Evolutionary conservation across 2,888 invertebrate species (phyloP).

Genomic region (Callimorpha dominula): DNA sequence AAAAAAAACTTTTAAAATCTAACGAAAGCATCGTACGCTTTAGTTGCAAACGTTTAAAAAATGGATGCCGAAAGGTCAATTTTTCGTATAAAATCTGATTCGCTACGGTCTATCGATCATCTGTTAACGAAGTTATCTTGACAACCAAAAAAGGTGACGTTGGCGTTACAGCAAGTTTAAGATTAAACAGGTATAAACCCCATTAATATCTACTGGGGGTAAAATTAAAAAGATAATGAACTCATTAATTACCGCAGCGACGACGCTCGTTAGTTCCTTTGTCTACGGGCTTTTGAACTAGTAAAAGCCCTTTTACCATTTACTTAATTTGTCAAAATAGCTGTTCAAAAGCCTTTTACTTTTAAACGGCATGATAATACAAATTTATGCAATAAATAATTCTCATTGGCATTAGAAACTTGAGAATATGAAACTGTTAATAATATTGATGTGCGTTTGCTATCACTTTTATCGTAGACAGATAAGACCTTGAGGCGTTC

Average conservation of each 20-base stretch:
- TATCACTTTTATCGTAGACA: constrained; percentile 31
- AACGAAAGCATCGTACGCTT: constrained; percentile 20
- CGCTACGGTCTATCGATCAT: constrained; percentile 63
- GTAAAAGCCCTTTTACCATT: constrained; percentile 33
- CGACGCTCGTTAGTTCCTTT: constrained; percentile 45
- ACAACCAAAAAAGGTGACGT: constrained; percentile 57
- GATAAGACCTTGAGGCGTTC: constrained; percentile 30
- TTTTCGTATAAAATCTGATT: constrained; percentile 57
- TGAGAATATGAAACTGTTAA: not conserved
- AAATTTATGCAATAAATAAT: not conserved
- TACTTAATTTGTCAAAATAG: constrained; percentile 41
- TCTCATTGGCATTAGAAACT: not conserved
- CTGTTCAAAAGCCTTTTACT: constrained; percentile 29
- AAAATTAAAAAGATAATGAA: constrained; percentile 52
- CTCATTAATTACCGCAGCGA: constrained; percentile 45
- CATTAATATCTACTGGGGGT: constrained; percentile 42
- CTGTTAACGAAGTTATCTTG: constrained; percentile 58
- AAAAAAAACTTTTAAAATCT: constrained; percentile 21
- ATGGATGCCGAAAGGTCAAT: constrained; percentile 42
- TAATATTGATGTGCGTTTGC: not conserved
- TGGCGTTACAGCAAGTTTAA: constrained; percentile 46
- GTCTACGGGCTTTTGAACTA: constrained; percentile 38
- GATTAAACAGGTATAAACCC: constrained; percentile 40
- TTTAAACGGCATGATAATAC: constrained; percentile 5
- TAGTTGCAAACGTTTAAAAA: constrained; percentile 42